A percentile compares a stretch with the other conserved stretches of the same genome.
phyloP scores from a whole-genome alignment of 2,888 invertebrate species.

The Trachelus tabidus region DNA sequence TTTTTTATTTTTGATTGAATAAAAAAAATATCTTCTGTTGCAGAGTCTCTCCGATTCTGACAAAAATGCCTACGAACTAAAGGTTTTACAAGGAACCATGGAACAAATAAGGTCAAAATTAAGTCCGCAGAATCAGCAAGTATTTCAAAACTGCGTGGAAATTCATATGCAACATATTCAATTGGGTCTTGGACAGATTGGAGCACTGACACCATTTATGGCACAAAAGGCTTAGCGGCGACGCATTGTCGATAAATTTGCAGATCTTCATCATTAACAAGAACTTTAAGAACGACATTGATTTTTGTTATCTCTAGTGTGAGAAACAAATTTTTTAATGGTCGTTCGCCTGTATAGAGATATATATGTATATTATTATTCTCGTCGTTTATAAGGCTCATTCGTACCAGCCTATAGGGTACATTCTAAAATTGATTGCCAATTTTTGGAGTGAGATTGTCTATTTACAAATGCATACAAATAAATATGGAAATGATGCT shows the following conservation, averaged over 20 bases:
- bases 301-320: neutral
- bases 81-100: constrained; percentile 91
- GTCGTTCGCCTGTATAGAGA: neutral
- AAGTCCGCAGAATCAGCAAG: constrained; percentile 78
- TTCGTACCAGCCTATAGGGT: neutral
- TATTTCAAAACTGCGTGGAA: constrained; percentile 90
- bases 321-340: neutral
- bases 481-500: neutral
- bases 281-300: neutral
- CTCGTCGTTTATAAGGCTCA: neutral
- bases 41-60: constrained; percentile 80
- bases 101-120: constrained; percentile 87
- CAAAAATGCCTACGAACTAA: constrained; percentile 90
- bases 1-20: constrained; percentile 1
- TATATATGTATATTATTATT: neutral
- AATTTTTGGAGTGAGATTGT: constrained; percentile 12
- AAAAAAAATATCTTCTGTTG: constrained; percentile 20
- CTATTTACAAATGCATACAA: constrained; percentile 17
- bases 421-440: neutral
- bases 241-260: neutral
- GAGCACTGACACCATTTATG: constrained; percentile 61
- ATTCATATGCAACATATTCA: constrained; percentile 92
- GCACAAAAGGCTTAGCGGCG: constrained; percentile 57
- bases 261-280: neutral
- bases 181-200: constrained; percentile 72